phyloP scores from a whole-genome alignment of 2,888 invertebrate species.

The Drosophila nr. perissopoda region DNA sequence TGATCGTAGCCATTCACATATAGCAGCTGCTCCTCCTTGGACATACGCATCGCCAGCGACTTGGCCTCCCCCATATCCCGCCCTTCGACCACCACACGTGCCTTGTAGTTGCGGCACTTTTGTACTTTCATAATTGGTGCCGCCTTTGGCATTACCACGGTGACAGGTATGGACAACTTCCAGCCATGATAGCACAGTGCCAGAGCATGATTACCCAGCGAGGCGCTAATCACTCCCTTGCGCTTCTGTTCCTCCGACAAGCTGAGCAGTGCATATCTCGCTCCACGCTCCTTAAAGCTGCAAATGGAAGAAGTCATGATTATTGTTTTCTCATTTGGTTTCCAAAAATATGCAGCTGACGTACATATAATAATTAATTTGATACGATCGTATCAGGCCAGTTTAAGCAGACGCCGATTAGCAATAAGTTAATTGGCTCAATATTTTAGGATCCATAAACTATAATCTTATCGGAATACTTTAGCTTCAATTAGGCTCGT shows the following conservation, averaged over 20 bases:
- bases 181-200: constrained; percentile 91
- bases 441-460: constrained; percentile 20
- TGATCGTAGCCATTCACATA: constrained; percentile 98
- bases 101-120: constrained; percentile 93
- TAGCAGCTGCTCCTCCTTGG: constrained; percentile 89
- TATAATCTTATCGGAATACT: constrained; percentile 29
- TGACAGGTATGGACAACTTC: constrained; percentile 89
- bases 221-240: constrained; percentile 95
- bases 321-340: neutral
- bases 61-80: constrained; percentile 94
- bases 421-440: constrained; percentile 47
- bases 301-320: neutral
- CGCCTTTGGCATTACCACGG: constrained; percentile 97
- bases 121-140: constrained; percentile 98
- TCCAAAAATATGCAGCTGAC: neutral
- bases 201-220: constrained; percentile 97
- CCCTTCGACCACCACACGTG: constrained; percentile 91
- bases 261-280: constrained; percentile 92
- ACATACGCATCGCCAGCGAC: constrained; percentile 90
- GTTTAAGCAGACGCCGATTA: constrained; percentile 36
- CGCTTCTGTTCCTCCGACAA: constrained; percentile 90
- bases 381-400: constrained; percentile 1
- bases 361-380: neutral
- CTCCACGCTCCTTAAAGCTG: constrained; percentile 97
- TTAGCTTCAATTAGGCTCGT: neutral